Percentiles rank a stretch among this genome's conserved stretches.
Conservation (phyloP, 2,113 vertebrate genomes). For the Hemibagrus wyckioides region DNA sequence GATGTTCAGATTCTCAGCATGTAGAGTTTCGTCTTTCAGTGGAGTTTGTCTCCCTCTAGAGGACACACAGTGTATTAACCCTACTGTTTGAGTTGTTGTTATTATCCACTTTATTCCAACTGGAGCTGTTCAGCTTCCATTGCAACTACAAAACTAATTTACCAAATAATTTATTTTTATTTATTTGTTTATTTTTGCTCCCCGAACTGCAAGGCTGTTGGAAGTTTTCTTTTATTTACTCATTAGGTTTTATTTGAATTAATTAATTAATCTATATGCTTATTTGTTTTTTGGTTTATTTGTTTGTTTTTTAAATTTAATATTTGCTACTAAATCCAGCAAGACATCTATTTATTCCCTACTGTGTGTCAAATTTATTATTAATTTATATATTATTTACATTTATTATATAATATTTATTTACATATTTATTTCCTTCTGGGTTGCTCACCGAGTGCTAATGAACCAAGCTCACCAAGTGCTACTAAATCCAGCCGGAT, state of each 20-base stretch:
- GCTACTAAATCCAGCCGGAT: neutral
- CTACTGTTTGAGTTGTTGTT: too few species aligned
- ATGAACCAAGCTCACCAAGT: too few species aligned
- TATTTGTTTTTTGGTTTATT: too few species aligned
- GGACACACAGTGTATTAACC: slow-evolving; percentile 27
- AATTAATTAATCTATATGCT: neutral
- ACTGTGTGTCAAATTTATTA: too few species aligned
- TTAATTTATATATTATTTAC: too few species aligned
- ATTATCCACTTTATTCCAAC: neutral
- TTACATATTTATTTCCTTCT: too few species aligned
- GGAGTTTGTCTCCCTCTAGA: slow-evolving; percentile 64
- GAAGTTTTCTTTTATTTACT: neutral
- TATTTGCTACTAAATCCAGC: too few species aligned
- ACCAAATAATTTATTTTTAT: neutral
- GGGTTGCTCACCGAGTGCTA: too few species aligned
- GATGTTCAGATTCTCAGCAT: neutral
- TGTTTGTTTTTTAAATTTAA: neutral
- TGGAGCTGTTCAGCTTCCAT: neutral
- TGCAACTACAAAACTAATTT: neutral
- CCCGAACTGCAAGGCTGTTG: neutral
- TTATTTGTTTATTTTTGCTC: neutral
- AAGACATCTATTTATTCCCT: too few species aligned
- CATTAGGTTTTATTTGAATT: neutral
- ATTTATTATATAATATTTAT: too few species aligned
- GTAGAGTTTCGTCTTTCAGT: neutral